Percentiles rank a stretch among this genome's conserved stretches.
Evolutionary conservation across 2,113 vertebrate species (phyloP).

Genomic region (Hippocampus zosterae): DNA sequence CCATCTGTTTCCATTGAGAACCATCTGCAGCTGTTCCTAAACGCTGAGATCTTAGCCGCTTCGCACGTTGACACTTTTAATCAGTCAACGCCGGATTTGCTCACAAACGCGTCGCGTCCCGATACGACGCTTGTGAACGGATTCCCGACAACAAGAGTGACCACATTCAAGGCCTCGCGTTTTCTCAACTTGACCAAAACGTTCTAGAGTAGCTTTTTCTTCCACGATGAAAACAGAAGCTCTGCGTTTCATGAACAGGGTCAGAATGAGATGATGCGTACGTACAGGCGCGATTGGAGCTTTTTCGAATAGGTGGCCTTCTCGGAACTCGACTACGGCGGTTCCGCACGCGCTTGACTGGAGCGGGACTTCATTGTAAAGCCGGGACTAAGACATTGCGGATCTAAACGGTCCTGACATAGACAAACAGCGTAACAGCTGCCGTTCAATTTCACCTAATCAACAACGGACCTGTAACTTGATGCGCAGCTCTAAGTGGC

Average conservation of each 20-base stretch:
- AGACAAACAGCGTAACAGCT: slow-evolving; percentile 42
- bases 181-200: neutral
- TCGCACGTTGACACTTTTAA: slow-evolving; percentile 37
- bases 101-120: slow-evolving; percentile 5
- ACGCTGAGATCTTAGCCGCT: slow-evolving; percentile 53
- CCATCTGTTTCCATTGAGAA: slow-evolving; percentile 48
- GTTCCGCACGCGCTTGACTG: neutral
- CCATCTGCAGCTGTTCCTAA: slow-evolving; percentile 60
- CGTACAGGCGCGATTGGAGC: too few species aligned
- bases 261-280: neutral
- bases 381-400: neutral
- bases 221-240: neutral
- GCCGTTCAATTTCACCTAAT: slow-evolving; percentile 60
- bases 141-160: neutral
- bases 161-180: too few species aligned
- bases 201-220: neutral
- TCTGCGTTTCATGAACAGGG: neutral
- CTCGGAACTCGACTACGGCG: too few species aligned
- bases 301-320: too few species aligned
- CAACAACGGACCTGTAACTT: slow-evolving; percentile 67
- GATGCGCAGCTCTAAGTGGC: slow-evolving; percentile 45
- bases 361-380: neutral
- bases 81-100: slow-evolving; percentile 29
- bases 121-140: neutral
- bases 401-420: neutral